Evolutionary conservation across 2,113 vertebrate species (phyloP), one percentile per base, ranked within the genome.

Genomic region (Eupsittula cactorum): DNA sequence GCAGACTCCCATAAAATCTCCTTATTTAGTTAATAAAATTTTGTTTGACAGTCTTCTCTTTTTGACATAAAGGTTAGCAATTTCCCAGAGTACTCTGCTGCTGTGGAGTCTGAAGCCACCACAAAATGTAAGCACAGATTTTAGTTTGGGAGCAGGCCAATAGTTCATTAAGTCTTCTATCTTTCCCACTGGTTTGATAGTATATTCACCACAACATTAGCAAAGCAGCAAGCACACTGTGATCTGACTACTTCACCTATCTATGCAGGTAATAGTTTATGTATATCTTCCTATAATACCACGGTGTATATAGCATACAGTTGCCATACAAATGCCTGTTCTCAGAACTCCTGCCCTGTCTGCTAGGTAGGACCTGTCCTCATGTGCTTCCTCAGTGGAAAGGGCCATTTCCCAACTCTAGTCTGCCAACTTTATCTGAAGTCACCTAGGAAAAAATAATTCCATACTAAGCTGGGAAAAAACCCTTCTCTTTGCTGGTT

Each of bases 321-420:
- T 53, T 0, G 0, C 62, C 27, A 6, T 50, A 53, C 12, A 64
- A 41, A 77, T 37, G 28, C 8, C 6, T 11, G 1, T 81, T 92
- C 31, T 25, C 59, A 46, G 47, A 81, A 55, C 33, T 70, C 14
- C 44, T 76, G 52, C 52, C 16, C 28, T 42, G 14, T 57, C 92
- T 42, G 27, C 49, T 44, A 67, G 11, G 23, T 33, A 57, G 70
- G 55, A 76, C 7, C 6, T 65, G 9, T 55, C 33, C 73, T 78
- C 1, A 1, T 33, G 13, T 42, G 10, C 11, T 78, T 85, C 46
- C 25, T 81, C 39, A 35, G 44, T 65, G 86, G 50, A 67, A 70
- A 3, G 53, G n/a, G n/a, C 27, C 11, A 5, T 82, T 79, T 82
- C 37, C 41, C 60, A 52, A 0, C 0, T 0, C 9, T 14, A 8